These are phyloP conservation scores for Diabrotica undecimpunctata DNA, from an alignment of 1,140 invertebrate species.

Conservation along the genomic window DNA sequence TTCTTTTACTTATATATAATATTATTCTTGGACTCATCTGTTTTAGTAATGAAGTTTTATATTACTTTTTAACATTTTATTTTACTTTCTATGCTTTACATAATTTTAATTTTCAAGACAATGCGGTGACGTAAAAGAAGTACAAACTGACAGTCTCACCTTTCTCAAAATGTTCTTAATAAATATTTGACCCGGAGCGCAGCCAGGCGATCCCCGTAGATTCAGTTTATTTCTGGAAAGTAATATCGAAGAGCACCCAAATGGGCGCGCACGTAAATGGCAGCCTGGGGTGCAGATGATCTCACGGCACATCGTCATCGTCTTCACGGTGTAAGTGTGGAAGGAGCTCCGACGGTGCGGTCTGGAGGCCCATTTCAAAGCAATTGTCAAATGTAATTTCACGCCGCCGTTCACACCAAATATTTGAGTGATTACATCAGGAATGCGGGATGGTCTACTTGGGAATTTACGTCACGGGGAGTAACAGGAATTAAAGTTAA, in stretches of 20 bases:
- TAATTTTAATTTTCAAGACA: no score
- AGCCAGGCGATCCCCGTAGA: background rate
- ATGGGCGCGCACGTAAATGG: slow-evolving; percentile 7
- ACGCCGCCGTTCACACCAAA: slow-evolving; percentile 4
- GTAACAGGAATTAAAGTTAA: no score
- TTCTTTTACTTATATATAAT: no score
- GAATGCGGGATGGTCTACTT: slow-evolving; percentile 6
- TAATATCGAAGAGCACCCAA: slow-evolving; percentile 14
- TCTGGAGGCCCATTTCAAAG: slow-evolving; percentile 2
- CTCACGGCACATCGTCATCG: background rate
- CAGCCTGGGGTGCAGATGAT: slow-evolving; percentile 9
- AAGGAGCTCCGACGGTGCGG: slow-evolving; percentile 4
- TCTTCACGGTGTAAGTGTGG: background rate
- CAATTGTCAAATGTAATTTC: slow-evolving; percentile 19
- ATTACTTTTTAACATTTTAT: no score
- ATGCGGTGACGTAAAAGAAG: no score
- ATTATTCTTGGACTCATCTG: no score
- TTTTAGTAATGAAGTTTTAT: no score
- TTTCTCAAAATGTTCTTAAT: background rate
- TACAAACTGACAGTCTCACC: no score
- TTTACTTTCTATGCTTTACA: no score
- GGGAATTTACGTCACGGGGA: background rate
- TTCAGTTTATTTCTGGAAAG: background rate
- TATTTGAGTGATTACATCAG: slow-evolving; percentile 15
- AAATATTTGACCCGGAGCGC: slow-evolving; percentile 7